These are phyloP conservation scores for Meliscaeva auricollis DNA, from an alignment of 2,888 invertebrate species.

Conservation along the genomic window DNA sequence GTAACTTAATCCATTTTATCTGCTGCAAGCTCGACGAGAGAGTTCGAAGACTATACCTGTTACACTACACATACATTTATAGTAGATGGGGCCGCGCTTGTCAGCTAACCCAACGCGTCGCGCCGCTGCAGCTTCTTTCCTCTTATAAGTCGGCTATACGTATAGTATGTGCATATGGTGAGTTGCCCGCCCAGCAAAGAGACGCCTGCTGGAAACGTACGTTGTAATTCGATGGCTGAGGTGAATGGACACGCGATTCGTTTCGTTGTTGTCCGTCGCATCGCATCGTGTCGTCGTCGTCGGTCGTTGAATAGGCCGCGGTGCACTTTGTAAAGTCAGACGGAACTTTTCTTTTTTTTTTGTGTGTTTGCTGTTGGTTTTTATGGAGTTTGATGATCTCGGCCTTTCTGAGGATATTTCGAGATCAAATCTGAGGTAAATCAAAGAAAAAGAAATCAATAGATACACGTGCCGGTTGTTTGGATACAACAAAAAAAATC, in stretches of 20 bases:
- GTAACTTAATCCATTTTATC: slow-evolving; percentile 75
- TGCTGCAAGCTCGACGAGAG: slow-evolving; percentile 29
- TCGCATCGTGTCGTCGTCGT: slow-evolving; percentile 2
- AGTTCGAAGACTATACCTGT: slow-evolving; percentile 4
- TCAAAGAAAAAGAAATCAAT: not conserved
- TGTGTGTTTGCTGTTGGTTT: slow-evolving; percentile 5
- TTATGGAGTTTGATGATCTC: slow-evolving; percentile 64
- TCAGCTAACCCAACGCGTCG: slow-evolving; percentile 37
- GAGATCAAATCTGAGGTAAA: slow-evolving; percentile 42
- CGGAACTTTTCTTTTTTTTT: slow-evolving; percentile 26
- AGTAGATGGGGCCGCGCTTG: not conserved
- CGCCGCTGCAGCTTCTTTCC: slow-evolving; percentile 5
- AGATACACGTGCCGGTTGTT: slow-evolving; percentile 37
- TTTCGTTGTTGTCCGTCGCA: not conserved
- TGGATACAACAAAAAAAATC: too few species aligned
- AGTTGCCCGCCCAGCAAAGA: slow-evolving; percentile 56
- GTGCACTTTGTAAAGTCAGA: slow-evolving; percentile 72
- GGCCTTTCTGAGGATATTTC: slow-evolving; percentile 18
- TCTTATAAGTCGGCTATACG: slow-evolving; percentile 1
- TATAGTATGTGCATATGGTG: too few species aligned
- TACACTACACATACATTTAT: not conserved
- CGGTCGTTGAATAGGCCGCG: slow-evolving; percentile 57
- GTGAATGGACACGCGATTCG: slow-evolving; percentile 74
- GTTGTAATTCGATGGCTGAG: slow-evolving; percentile 50
- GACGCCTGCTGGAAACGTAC: slow-evolving; percentile 26